A percentile compares a stretch with the other conserved stretches of the same genome.
These are phyloP conservation scores for Neolamprologus brichardi DNA, from an alignment of 2,113 vertebrate species.

Conservation along the genomic window DNA sequence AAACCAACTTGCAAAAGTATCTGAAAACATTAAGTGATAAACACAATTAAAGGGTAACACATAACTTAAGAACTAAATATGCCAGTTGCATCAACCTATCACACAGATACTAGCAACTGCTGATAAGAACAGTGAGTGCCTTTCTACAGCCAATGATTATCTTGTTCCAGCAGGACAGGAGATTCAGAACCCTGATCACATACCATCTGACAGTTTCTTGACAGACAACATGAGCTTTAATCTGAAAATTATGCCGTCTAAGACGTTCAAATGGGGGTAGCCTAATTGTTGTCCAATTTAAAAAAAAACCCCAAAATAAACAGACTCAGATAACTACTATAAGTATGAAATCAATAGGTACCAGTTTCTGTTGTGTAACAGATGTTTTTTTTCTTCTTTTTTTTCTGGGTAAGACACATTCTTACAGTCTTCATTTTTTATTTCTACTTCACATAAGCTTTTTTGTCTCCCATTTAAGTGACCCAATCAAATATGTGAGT, in stretches of 20 bases:
- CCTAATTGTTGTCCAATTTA: neutral
- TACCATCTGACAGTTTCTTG: neutral
- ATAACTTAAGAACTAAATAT: neutral
- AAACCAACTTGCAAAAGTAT: neutral
- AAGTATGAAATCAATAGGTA: neutral
- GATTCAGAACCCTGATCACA: conserved; percentile 3
- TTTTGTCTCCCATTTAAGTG: neutral
- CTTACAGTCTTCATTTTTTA: neutral
- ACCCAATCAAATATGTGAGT: neutral
- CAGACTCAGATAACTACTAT: neutral
- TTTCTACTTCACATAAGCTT: neutral
- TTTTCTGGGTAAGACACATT: neutral
- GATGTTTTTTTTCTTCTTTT: neutral
- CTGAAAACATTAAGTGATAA: neutral
- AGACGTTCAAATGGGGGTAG: neutral
- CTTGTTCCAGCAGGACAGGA: neutral
- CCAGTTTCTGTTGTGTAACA: neutral
- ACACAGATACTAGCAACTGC: neutral
- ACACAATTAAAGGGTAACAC: neutral
- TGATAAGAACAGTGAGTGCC: conserved; percentile 20
- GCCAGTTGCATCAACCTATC: neutral
- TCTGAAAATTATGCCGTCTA: neutral
- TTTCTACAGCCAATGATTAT: neutral
- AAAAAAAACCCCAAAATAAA: neutral
- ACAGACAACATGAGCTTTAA: neutral